These are phyloP conservation scores for Pristionchus mayeri DNA, from an alignment of 2,888 invertebrate species.

Conservation along the genomic window DNA sequence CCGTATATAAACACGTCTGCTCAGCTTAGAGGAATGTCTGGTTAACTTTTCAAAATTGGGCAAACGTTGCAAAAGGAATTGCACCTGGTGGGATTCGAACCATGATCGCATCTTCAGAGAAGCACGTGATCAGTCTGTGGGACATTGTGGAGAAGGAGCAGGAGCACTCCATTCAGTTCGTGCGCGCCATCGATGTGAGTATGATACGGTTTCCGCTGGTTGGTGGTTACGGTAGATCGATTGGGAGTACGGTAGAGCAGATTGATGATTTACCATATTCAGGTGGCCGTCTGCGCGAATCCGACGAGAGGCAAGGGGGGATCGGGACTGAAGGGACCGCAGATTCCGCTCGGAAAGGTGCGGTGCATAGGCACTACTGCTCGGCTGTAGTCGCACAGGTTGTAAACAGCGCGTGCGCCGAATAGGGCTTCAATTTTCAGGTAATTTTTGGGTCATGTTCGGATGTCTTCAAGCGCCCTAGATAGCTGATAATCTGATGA, in stretches of 20 bases:
- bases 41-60: too few relatives aligned
- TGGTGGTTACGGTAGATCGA: not conserved
- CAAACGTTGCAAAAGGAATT: too few relatives aligned
- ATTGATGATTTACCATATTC: not conserved
- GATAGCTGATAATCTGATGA: too few relatives aligned
- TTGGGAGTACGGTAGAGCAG: not conserved
- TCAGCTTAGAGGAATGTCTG: too few relatives aligned
- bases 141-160: not conserved
- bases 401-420: too few relatives aligned
- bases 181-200: slow-evolving; percentile 9
- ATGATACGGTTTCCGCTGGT: not conserved
- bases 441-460: too few relatives aligned
- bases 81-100: too few relatives aligned
- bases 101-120: not conserved
- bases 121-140: slow-evolving; percentile 12
- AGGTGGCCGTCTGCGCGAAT: not conserved
- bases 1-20: too few relatives aligned
- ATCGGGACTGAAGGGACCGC: not conserved
- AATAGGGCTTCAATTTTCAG: too few relatives aligned
- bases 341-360: not conserved
- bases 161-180: not conserved
- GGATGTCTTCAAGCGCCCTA: too few relatives aligned
- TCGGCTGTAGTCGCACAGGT: too few relatives aligned
- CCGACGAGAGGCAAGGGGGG: not conserved
- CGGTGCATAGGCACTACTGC: too few relatives aligned